These are phyloP conservation scores for Elysia chlorotica DNA, from an alignment of 1,140 invertebrate genomes.

Conservation along the genomic window DNA sequence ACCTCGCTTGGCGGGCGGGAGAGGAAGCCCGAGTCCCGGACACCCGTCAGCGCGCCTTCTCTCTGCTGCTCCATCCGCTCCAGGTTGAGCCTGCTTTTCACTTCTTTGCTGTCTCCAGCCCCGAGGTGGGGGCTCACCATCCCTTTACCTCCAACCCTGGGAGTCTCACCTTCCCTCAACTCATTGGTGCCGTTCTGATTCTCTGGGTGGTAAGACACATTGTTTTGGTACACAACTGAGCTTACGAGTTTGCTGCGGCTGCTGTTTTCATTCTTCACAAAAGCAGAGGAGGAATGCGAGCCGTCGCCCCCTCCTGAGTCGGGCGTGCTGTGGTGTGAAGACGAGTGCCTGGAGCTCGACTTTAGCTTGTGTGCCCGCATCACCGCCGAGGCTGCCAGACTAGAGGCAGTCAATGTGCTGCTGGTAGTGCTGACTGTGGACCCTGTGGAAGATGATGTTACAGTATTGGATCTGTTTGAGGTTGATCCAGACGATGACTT, in stretches of 20 bases:
- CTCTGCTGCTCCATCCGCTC: conserved; percentile 14
- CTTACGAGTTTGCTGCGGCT: too few relatives aligned
- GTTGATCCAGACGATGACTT: background rate
- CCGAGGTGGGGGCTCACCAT: background rate
- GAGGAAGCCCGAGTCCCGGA: conserved; percentile 42
- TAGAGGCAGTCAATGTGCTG: conserved; percentile 3
- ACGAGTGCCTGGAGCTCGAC: background rate
- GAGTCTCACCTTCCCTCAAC: too few relatives aligned
- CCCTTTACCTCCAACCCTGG: background rate
- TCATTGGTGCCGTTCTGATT: too few relatives aligned
- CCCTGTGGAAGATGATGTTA: background rate
- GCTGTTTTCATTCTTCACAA: too few relatives aligned
- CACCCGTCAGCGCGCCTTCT: conserved; percentile 22
- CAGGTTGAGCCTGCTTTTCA: conserved; percentile 26
- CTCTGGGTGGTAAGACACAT: too few relatives aligned
- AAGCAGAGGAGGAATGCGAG: background rate
- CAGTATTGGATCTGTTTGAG: too few relatives aligned
- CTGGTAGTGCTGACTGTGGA: background rate
- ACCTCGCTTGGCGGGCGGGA: conserved; percentile 47
- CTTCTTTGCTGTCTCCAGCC: conserved; percentile 32
- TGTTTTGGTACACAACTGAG: too few relatives aligned
- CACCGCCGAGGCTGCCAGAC: background rate
- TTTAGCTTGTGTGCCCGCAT: background rate
- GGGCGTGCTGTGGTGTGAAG: background rate
- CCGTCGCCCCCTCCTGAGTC: background rate